Evolutionary conservation across 2,888 invertebrate genomes (phyloP).

Genomic region (Sinhomidia bicolor): DNA sequence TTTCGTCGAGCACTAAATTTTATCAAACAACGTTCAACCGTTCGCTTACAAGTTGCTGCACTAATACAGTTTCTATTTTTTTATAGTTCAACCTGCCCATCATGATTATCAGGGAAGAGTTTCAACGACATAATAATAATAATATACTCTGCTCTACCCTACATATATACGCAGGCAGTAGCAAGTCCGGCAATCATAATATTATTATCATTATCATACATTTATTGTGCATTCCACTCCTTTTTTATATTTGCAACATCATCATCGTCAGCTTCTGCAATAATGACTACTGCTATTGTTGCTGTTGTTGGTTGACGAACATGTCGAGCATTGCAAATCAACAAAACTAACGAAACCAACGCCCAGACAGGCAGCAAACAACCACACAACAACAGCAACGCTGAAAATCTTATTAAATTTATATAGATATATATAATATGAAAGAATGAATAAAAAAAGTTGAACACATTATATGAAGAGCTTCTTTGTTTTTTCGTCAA

Average conservation of each 20-base stretch:
- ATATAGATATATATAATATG: not conserved
- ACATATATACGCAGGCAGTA: not conserved
- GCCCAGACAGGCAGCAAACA: constrained; percentile 33
- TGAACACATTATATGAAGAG: not conserved
- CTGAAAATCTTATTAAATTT: too few relatives aligned
- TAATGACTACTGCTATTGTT: constrained; percentile 45
- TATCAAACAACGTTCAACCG: not conserved
- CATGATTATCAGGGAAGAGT: constrained; percentile 21
- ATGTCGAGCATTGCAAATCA: constrained; percentile 49
- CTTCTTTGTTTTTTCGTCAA: constrained; percentile 13
- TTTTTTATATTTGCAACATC: constrained; percentile 48
- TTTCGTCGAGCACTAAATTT: not conserved
- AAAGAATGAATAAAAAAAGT: not conserved
- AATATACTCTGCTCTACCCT: not conserved
- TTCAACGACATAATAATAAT: not conserved
- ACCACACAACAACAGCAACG: not conserved
- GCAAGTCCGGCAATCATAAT: constrained; percentile 23
- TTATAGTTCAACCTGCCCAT: not conserved
- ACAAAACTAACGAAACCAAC: constrained; percentile 59
- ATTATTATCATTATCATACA: constrained; percentile 11
- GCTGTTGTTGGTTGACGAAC: constrained; percentile 31
- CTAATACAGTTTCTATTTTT: not conserved
- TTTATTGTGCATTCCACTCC: constrained; percentile 35
- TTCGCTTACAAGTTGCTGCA: not conserved
- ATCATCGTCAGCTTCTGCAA: constrained; percentile 27